phyloP scores from a whole-genome alignment of 2,797 vertebrate genomes.

The Artibeus lituratus region DNA sequence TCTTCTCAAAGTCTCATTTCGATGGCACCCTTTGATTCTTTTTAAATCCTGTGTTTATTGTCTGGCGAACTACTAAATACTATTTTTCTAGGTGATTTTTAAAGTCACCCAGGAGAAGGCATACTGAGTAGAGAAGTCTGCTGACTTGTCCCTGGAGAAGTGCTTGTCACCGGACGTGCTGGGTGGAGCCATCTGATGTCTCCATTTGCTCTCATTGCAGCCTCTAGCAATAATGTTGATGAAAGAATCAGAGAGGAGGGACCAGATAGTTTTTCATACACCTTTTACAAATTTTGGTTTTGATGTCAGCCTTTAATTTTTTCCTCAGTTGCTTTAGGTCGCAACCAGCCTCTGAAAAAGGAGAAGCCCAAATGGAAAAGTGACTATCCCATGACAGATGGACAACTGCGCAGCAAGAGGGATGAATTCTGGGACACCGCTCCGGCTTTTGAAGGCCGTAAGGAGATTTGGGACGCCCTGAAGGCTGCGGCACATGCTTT shows the following conservation, averaged over 20 bases:
- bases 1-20: neutral
- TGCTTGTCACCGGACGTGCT: neutral
- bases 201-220: neutral
- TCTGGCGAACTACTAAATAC: neutral
- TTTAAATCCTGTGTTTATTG: neutral
- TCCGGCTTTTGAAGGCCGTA: slow-evolving; percentile 96
- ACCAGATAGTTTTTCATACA: neutral
- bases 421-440: slow-evolving; percentile 99
- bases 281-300: slow-evolving; percentile 22
- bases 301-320: slow-evolving; percentile 53
- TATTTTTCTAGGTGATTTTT: neutral
- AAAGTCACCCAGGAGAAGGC: neutral
- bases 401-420: slow-evolving; percentile 97
- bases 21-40: neutral
- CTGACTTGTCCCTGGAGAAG: neutral
- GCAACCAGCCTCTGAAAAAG: slow-evolving; percentile 97
- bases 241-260: slow-evolving; percentile 3
- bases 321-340: slow-evolving; percentile 92
- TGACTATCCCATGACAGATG: slow-evolving; percentile 99
- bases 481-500: slow-evolving; percentile 96
- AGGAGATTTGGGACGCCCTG: slow-evolving; percentile 98
- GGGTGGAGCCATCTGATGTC: neutral
- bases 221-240: neutral
- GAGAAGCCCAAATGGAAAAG: slow-evolving; percentile 99
- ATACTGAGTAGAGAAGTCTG: neutral